These are phyloP conservation scores for Tauraco hartlaubi DNA, from an alignment of 2,797 vertebrate species.

Conservation along the genomic window DNA sequence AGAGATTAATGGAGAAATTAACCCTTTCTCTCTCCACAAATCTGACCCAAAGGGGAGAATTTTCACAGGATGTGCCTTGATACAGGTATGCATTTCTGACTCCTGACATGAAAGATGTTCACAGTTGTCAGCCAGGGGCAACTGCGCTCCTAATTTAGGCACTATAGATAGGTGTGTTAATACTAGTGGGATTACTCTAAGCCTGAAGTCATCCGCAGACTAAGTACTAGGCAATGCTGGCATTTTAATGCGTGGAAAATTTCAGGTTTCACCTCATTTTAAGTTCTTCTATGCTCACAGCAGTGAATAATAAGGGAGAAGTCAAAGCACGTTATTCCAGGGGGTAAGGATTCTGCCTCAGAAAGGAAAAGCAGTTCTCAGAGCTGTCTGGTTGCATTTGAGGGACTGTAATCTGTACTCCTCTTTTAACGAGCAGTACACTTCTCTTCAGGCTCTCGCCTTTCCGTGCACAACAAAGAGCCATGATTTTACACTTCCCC, in stretches of 20 bases:
- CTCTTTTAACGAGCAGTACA: background rate
- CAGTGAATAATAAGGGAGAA: background rate
- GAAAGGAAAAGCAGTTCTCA: background rate
- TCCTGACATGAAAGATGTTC: background rate
- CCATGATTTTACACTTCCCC: background rate
- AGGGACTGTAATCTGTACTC: background rate
- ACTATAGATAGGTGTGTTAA: background rate
- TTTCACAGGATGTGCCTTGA: background rate
- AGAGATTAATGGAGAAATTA: background rate
- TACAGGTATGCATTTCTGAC: background rate
- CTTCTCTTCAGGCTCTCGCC: background rate
- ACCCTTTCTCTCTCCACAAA: background rate
- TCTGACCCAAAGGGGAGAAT: background rate
- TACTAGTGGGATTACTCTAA: background rate
- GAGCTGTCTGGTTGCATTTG: background rate
- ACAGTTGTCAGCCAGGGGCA: background rate
- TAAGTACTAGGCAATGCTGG: background rate
- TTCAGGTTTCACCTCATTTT: background rate
- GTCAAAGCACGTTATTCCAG: background rate
- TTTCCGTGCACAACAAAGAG: background rate
- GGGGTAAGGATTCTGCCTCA: background rate
- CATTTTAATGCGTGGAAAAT: background rate
- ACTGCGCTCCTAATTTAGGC: background rate
- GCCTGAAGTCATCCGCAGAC: background rate
- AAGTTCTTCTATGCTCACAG: background rate